Evolutionary conservation across 2,888 invertebrate species (phyloP).

Genomic region (Orthonevra nobilis): DNA sequence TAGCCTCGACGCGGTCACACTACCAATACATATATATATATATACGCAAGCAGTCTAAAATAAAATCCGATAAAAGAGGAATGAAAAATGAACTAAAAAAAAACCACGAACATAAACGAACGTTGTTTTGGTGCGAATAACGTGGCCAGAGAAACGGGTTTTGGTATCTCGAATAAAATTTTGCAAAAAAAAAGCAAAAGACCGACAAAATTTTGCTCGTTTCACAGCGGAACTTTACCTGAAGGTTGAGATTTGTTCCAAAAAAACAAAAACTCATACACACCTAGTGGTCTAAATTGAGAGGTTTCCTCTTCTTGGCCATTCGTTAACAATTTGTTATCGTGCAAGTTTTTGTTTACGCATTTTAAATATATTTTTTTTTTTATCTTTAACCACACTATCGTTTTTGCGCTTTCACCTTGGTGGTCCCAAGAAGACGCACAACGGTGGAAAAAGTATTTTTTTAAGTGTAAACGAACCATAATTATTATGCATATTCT

Average conservation of each 20-base stretch:
- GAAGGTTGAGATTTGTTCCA: constrained; percentile 44
- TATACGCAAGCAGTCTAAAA: constrained; percentile 38
- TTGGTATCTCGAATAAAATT: constrained; percentile 37
- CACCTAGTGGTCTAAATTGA: not conserved
- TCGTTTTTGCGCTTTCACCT: constrained; percentile 32
- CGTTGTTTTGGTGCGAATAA: constrained; percentile 7
- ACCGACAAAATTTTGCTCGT: constrained; percentile 30
- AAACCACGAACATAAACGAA: not conserved
- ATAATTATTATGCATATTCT: too few species aligned
- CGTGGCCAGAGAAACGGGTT: constrained; percentile 7
- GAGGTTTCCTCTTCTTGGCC: constrained; percentile 4
- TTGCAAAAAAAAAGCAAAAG: constrained; percentile 26
- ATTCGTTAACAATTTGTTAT: constrained; percentile 25
- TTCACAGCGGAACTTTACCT: constrained; percentile 50
- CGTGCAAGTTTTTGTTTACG: not conserved
- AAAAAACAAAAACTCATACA: not conserved
- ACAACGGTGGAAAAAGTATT: too few species aligned
- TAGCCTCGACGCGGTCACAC: constrained; percentile 17
- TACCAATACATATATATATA: constrained; percentile 27
- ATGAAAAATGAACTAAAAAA: constrained; percentile 11
- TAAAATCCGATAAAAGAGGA: too few species aligned
- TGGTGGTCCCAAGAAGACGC: constrained; percentile 5
- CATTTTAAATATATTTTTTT: too few species aligned
- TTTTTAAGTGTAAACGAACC: too few species aligned
- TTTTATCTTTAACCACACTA: too few species aligned